phyloP scores from a whole-genome alignment of 2,797 vertebrate genomes.

The Acanthurus leucopareius region DNA sequence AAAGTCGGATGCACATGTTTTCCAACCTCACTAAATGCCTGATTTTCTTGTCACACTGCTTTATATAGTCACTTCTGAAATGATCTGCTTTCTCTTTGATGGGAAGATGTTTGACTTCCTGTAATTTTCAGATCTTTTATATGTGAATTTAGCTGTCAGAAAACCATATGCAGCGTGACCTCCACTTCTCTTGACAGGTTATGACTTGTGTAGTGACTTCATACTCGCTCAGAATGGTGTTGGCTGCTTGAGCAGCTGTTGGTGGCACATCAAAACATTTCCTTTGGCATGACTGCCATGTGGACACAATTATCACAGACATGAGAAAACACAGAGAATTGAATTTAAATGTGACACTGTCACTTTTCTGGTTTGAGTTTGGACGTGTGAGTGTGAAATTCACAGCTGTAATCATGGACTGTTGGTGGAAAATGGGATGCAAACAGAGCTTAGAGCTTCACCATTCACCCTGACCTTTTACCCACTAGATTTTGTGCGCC shows the following conservation, averaged over 20 bases:
- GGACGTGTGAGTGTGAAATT: constrained; percentile 1
- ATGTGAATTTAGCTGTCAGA: neutral
- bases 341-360: neutral
- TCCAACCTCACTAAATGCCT: neutral
- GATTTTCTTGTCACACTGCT: neutral
- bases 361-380: neutral
- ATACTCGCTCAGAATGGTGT: neutral
- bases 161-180: neutral
- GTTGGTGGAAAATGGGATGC: neutral
- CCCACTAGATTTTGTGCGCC: neutral
- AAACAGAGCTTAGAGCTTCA: neutral
- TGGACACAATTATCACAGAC: neutral
- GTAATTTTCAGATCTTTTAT: neutral
- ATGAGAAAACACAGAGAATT: constrained; percentile 1
- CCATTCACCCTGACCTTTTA: neutral
- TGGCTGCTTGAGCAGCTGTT: constrained; percentile 6
- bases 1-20: neutral
- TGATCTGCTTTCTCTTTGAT: neutral
- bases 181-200: neutral
- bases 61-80: neutral
- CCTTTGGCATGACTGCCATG: neutral
- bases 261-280: neutral
- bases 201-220: neutral
- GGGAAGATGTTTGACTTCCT: neutral
- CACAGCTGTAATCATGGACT: neutral